Evolutionary conservation across 2,797 vertebrate species (phyloP), one percentile per base, ranked within the genome.

Genomic region (Melanotaenia nigrans): DNA sequence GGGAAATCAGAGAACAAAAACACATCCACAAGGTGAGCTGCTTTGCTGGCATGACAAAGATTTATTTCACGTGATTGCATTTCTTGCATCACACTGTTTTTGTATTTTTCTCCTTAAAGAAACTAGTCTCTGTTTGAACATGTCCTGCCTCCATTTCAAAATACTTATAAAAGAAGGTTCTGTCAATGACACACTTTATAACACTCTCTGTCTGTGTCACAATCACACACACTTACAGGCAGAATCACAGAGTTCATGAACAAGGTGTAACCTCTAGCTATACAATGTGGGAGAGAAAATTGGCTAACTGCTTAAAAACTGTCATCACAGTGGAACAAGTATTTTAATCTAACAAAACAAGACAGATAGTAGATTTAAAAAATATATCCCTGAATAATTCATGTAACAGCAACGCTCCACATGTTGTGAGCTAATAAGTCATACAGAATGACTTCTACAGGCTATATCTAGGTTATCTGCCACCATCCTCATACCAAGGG

Each of bases 91-190:
- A 75, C 47, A 30, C 60, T 32, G 69, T 40, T 72, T 62, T 73
- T 45, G 36, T 32, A 32, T 49, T 45, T 65, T 33, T 33, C 25
- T 4, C 24, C 28, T 54, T 54, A 62, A 61, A 64, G 36, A 1
- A 64, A 75, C 65, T 33, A 20, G 81, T 81, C 62, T 85, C 30
- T 80, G 85, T 82, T 83, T 2, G 18, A 77, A 89, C 90, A 84
- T 87, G 90, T 32, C 74, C 71, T 55, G 51, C 56, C 65, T 82
- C 49, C 18, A 87, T 76, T 89, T 78, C 59, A 87, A 87, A 84
- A 85, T 30, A 73, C 35, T 70, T n/a, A 66, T 24, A 59, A 77
- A 85, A 78, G 61, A 72, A 49, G 33, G 49, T 65, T 63, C 13
- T 38, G 32, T 72, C 70, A 86, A 81, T 69, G 67, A 68, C 75